These are phyloP conservation scores for Equus quagga DNA, from an alignment of 2,113 vertebrate genomes.

Conservation along the genomic window DNA sequence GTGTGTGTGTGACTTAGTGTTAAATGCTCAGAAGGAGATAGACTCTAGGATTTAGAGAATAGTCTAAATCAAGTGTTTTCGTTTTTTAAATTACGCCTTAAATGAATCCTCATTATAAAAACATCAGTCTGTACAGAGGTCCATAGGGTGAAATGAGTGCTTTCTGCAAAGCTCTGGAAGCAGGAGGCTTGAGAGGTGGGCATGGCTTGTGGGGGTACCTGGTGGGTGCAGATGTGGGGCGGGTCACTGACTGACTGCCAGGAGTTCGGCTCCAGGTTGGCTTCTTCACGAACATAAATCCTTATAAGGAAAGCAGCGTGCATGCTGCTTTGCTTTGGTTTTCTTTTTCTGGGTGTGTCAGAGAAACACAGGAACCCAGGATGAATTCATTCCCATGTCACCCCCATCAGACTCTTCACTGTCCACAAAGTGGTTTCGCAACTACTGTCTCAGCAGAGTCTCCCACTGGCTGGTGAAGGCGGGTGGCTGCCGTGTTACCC, in stretches of 20 bases:
- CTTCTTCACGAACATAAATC: background rate
- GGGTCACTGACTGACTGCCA: background rate
- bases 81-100: slow-evolving; percentile 8
- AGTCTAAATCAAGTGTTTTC: slow-evolving; percentile 29
- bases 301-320: background rate
- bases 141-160: background rate
- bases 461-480: background rate
- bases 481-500: background rate
- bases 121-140: background rate
- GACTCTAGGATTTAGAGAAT: background rate
- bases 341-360: background rate
- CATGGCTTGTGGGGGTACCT: background rate
- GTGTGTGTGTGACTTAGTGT: background rate
- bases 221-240: background rate
- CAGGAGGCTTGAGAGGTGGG: background rate
- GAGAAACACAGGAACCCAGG: background rate
- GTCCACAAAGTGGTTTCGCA: background rate
- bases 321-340: background rate
- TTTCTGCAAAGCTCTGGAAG: background rate
- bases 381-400: too few relatives aligned
- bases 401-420: fast-evolving
- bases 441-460: background rate
- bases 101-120: background rate
- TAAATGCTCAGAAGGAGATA: slow-evolving; percentile 9
- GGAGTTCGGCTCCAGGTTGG: background rate